A percentile compares a stretch with the other conserved stretches of the same genome.
Evolutionary conservation across 2,797 vertebrate genomes (phyloP).

Genomic region (Hypotaenidia philippensis): DNA sequence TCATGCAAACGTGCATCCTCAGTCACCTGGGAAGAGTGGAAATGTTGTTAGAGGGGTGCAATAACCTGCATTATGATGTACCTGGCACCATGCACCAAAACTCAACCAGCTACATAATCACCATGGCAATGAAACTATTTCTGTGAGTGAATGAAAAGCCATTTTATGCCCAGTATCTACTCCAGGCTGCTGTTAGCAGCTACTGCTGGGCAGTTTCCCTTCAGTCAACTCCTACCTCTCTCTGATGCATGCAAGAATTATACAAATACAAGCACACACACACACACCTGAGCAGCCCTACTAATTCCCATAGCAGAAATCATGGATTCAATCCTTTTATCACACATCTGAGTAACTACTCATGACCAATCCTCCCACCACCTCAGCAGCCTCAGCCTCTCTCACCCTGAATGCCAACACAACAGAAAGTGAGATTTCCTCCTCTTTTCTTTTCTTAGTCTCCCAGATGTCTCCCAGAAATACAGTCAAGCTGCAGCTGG

Average conservation of each 20-base stretch:
- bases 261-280: not conserved
- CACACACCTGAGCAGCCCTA: not conserved
- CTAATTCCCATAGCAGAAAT: not conserved
- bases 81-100: not conserved
- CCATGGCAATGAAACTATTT: not conserved
- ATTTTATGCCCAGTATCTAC: not conserved
- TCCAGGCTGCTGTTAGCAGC: not conserved
- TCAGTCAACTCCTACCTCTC: not conserved
- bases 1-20: conserved; percentile 78
- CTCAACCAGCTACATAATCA: not conserved
- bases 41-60: not conserved
- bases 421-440: not conserved
- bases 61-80: accelerated
- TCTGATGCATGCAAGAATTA: not conserved
- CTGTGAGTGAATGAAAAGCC: not conserved
- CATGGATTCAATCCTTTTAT: not conserved
- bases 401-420: not conserved
- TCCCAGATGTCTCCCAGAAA: not conserved
- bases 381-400: not conserved
- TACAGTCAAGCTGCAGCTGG: not conserved
- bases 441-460: not conserved
- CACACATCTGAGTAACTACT: not conserved
- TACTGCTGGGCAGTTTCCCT: not conserved
- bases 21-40: conserved; percentile 60
- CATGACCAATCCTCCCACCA: not conserved